phyloP scores from a whole-genome alignment of 1,140 invertebrate species.

The Thaumatotibia leucotreta region DNA sequence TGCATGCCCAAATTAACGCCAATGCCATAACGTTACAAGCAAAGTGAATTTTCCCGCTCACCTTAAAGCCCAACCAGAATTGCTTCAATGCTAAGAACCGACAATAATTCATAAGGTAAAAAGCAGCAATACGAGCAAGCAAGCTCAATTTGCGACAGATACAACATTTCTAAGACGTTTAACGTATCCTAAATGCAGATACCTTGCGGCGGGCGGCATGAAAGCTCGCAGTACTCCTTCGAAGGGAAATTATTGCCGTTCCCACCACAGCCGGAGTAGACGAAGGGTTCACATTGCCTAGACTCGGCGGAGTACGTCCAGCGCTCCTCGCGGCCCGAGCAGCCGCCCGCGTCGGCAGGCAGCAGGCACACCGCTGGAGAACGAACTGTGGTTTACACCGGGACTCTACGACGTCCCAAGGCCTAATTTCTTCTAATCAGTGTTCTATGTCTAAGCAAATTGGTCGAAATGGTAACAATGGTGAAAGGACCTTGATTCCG shows the following conservation, averaged over 20 bases:
- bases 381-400: not conserved
- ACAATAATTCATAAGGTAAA: no score
- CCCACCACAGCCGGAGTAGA: slow-evolving; percentile 89
- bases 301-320: slow-evolving; percentile 89
- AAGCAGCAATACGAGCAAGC: not conserved
- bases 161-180: not conserved
- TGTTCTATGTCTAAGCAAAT: not conserved
- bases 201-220: slow-evolving; percentile 85
- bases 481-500: no score
- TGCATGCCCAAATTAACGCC: no score
- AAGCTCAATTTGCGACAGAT: not conserved
- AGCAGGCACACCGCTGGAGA: slow-evolving; percentile 84
- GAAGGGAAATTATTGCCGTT: slow-evolving; percentile 91
- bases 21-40: not conserved
- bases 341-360: slow-evolving; percentile 82
- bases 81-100: no score
- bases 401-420: not conserved
- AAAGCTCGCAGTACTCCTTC: slow-evolving; percentile 86
- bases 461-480: no score
- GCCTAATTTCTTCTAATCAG: not conserved
- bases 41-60: not conserved
- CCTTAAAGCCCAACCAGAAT: not conserved
- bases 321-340: slow-evolving; percentile 76
- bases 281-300: slow-evolving; percentile 89
- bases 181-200: slow-evolving; percentile 16